phyloP scores from a whole-genome alignment of 2,113 vertebrate species.

The Pithys albifrons region DNA sequence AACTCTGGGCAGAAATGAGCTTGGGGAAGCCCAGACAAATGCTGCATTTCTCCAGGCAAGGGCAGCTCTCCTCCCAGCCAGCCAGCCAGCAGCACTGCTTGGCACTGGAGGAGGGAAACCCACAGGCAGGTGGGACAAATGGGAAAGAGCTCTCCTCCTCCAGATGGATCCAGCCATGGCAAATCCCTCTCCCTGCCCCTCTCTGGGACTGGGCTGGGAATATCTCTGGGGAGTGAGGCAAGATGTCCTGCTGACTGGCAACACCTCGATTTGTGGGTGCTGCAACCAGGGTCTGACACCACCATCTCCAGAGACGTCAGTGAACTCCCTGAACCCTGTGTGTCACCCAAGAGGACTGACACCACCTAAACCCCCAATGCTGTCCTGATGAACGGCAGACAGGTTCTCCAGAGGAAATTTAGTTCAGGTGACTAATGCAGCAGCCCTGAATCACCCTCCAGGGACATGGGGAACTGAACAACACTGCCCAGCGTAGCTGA shows the following conservation, averaged over 20 bases:
- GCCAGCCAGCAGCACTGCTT: neutral
- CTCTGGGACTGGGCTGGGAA: neutral
- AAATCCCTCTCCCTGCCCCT: neutral
- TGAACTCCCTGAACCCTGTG: neutral
- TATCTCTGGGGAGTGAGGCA: neutral
- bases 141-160: neutral
- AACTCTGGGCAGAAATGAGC: neutral
- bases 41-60: neutral
- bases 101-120: neutral
- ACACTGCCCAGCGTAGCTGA: rapidly evolving
- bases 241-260: neutral
- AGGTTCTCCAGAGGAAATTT: neutral
- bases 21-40: neutral
- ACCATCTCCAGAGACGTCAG: neutral
- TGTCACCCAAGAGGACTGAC: neutral
- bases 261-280: rapidly evolving
- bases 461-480: neutral
- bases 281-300: neutral
- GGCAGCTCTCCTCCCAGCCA: neutral
- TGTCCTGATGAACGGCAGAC: neutral
- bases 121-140: neutral
- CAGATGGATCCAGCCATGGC: neutral
- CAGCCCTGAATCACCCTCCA: slow-evolving; percentile 39
- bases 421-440: slow-evolving; percentile 47
- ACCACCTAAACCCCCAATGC: rapidly evolving